Conservation (phyloP, 2,797 vertebrate species). For the Salmo trutta region DNA sequence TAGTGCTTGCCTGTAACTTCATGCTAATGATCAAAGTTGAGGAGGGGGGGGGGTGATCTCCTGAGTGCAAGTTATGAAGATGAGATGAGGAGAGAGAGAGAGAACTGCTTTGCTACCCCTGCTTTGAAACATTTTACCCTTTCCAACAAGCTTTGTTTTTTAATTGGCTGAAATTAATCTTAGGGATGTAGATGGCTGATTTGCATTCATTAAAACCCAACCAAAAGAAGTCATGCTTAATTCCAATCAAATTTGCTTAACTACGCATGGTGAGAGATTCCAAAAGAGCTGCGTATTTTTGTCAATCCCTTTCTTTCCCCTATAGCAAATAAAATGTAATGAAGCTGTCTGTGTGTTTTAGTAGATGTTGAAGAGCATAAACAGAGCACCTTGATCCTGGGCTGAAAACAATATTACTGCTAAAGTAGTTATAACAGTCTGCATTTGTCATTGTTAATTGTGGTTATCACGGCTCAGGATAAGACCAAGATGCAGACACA, state of each 20-base stretch:
- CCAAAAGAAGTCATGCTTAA: constrained; percentile 99
- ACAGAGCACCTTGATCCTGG: constrained; percentile 95
- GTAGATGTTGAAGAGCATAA: constrained; percentile 95
- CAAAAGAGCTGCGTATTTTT: constrained; percentile 99
- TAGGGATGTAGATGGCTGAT: constrained; percentile 99
- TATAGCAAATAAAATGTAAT: constrained; percentile 99
- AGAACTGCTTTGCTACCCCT: constrained; percentile 76
- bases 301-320: constrained; percentile 87
- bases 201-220: constrained; percentile 99
- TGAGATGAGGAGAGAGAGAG: constrained; percentile 69
- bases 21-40: constrained; percentile 83
- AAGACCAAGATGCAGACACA: too few relatives aligned
- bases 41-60: constrained; percentile 66
- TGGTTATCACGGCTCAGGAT: constrained; percentile 62
- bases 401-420: constrained; percentile 99
- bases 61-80: constrained; percentile 81
- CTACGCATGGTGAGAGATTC: constrained; percentile 99
- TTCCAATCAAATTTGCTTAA: constrained; percentile 99
- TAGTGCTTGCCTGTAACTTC: constrained; percentile 74
- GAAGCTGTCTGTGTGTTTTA: constrained; percentile 99
- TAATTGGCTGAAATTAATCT: constrained; percentile 99
- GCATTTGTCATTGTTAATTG: constrained; percentile 99
- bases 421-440: constrained; percentile 99
- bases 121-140: constrained; percentile 96
- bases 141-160: constrained; percentile 99